phyloP scores from a whole-genome alignment of 2,888 invertebrate genomes.

The Fragum fragum region DNA sequence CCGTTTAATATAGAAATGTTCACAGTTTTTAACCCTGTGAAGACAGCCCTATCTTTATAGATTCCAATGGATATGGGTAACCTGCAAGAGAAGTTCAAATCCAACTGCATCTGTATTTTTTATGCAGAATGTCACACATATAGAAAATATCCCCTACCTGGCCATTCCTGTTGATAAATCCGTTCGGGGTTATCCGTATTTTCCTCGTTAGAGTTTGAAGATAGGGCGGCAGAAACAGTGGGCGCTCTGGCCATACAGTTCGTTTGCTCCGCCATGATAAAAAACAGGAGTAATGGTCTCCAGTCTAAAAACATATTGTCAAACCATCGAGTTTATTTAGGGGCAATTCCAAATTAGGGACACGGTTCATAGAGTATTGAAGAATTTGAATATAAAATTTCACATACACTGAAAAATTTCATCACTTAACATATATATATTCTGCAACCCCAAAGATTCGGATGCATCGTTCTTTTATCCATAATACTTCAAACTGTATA shows the following conservation, averaged over 20 bases:
- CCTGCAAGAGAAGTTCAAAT: no score
- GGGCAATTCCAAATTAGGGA: conserved; percentile 15
- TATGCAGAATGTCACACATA: no score
- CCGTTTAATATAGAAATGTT: no score
- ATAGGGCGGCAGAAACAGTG: not conserved
- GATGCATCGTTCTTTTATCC: conserved; percentile 11
- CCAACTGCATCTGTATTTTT: no score
- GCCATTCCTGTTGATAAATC: conserved; percentile 6
- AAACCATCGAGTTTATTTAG: conserved; percentile 18
- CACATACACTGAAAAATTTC: not conserved
- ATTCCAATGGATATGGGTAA: no score
- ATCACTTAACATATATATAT: not conserved
- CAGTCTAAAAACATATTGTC: conserved; percentile 21
- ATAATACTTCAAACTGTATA: not conserved
- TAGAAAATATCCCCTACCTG: not conserved
- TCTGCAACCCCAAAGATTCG: not conserved
- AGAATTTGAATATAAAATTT: not conserved
- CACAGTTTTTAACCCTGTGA: no score
- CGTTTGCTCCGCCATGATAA: conserved; percentile 18
- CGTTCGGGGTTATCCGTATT: not conserved
- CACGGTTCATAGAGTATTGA: not conserved
- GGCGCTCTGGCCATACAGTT: conserved; percentile 9
- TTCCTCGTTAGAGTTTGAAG: not conserved
- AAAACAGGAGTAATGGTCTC: conserved; percentile 18
- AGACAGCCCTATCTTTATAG: no score